Percentiles rank a stretch among this genome's conserved stretches.
Evolutionary conservation across 2,888 invertebrate species (phyloP).

Genomic region (Pammene aurita): DNA sequence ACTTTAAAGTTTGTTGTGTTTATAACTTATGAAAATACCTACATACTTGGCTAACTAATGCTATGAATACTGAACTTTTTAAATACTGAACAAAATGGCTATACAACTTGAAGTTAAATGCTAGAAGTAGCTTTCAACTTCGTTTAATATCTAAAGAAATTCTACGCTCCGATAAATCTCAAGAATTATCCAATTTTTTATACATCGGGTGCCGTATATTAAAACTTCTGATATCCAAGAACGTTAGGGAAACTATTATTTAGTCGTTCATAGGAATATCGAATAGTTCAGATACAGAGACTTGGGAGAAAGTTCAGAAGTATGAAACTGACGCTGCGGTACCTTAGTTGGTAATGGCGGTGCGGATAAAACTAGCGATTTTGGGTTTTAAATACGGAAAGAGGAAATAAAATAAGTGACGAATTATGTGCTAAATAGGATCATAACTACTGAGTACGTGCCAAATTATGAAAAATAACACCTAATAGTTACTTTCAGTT

Average conservation of each 20-base stretch:
- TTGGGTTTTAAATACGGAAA: too few relatives aligned
- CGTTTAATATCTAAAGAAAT: neutral
- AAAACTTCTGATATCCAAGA: slow-evolving; percentile 3
- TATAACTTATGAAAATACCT: too few relatives aligned
- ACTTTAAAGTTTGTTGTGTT: too few relatives aligned
- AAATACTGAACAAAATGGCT: slow-evolving; percentile 2
- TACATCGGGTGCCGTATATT: neutral
- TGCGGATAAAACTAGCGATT: too few relatives aligned
- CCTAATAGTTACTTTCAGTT: too few relatives aligned
- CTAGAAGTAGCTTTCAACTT: slow-evolving; percentile 5
- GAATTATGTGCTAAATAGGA: too few relatives aligned
- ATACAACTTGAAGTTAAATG: slow-evolving; percentile 1
- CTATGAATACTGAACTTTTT: neutral
- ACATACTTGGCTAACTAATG: neutral
- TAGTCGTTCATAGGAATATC: neutral
- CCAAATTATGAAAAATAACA: too few relatives aligned
- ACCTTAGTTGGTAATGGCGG: neutral
- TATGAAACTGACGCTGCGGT: neutral
- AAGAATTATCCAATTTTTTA: neutral
- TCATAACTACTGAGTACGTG: too few relatives aligned
- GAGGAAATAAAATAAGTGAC: too few relatives aligned
- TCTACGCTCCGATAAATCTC: neutral
- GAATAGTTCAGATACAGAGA: neutral
- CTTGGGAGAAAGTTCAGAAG: neutral
- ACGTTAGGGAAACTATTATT: slow-evolving; percentile 14